Base-by-base conservation (phyloP, 2,888 invertebrate genomes). In the Erpobdella octoculata region DNA sequence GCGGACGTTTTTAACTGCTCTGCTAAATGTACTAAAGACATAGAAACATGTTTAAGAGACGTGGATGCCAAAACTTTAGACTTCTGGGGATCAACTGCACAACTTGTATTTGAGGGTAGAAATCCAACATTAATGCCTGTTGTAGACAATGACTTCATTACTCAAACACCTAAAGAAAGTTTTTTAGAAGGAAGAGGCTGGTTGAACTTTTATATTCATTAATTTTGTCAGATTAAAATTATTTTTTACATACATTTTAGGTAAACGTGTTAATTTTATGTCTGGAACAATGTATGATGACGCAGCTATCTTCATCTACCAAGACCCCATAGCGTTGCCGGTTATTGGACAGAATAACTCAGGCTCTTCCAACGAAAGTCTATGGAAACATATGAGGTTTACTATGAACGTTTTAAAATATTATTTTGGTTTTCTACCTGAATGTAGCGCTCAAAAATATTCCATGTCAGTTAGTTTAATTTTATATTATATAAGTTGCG, bases 111-210 rank as follows among this genome's bases (percentile, higher is more conserved):
- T n/a, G 18, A 46, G 58, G 21, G 62, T n/a, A 59, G 72, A 0
- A 31, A 72, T 15, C 73, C 72, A 31, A 73, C 61, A 59, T 70
- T 74, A 18, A 33, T 73, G 31, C 76, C 76, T 31, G 71, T 66
- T 31, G 53, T 75, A 18, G 75, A 75, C 62, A 75, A 75, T 1
- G 73, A 75, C 6, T 74, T 75, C 46, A 64, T 75, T 9, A 41
- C 46, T 0, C 48, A 61, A 38, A 53, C 31, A 4, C 73, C 75
- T 6, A 41, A 37, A n/a, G 37, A 71, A 33, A 38, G 38, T 38
- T 74, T 35, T 25, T 28, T 69, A 18, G 9, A 35, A 37, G 75
- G 73, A 15, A 66, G 59, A n/a, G 73, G 74, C 70, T 18, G n/a
- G n/a, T n/a, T n/a, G n/a, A n/a, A n/a, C n/a, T n/a, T n/a, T n/a